These are phyloP conservation scores for Triops longicaudatus DNA, from an alignment of 1,140 invertebrate genomes.

Conservation along the genomic window DNA sequence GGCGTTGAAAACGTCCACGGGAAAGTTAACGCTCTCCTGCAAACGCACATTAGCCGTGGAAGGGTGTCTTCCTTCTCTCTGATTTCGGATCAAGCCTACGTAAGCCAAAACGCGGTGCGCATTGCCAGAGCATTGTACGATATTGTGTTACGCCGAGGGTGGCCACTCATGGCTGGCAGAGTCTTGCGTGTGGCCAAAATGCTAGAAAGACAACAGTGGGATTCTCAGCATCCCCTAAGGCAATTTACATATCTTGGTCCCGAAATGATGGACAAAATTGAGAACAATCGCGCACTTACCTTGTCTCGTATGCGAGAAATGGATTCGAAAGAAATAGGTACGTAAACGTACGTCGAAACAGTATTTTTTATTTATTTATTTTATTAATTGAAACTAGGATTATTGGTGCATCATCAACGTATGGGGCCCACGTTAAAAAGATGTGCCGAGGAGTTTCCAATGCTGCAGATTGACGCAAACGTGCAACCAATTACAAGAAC, in stretches of 20 bases:
- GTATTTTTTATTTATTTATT: slow-evolving; percentile 20
- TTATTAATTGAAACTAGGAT: slow-evolving; percentile 44
- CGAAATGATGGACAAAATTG: slow-evolving; percentile 75
- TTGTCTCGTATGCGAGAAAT: slow-evolving; percentile 75
- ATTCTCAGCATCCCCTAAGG: slow-evolving; percentile 70
- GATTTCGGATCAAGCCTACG: slow-evolving; percentile 85
- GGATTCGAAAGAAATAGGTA: slow-evolving; percentile 75
- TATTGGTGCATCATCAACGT: slow-evolving; percentile 64
- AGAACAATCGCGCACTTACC: slow-evolving; percentile 56
- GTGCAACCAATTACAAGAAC: slow-evolving; percentile 92
- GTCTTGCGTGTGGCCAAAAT: slow-evolving; percentile 58
- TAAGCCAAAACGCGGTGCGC: slow-evolving; percentile 81
- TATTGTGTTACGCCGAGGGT: slow-evolving; percentile 78
- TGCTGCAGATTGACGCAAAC: slow-evolving; percentile 67
- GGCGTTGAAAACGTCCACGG: slow-evolving; percentile 82
- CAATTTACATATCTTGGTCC: slow-evolving; percentile 72
- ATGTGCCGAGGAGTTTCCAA: slow-evolving; percentile 75
- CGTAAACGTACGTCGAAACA: slow-evolving; percentile 21
- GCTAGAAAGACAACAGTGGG: slow-evolving; percentile 83
- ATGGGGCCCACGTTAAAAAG: slow-evolving; percentile 69
- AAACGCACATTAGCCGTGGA: slow-evolving; percentile 76
- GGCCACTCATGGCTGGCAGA: slow-evolving; percentile 74
- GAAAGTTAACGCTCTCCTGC: slow-evolving; percentile 95
- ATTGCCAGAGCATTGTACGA: slow-evolving; percentile 91
- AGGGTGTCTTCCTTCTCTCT: slow-evolving; percentile 78